A percentile compares a stretch with the other conserved stretches of the same genome.
These are phyloP conservation scores for Melitaea cinxia DNA, from an alignment of 1,140 invertebrate genomes.

Conservation along the genomic window DNA sequence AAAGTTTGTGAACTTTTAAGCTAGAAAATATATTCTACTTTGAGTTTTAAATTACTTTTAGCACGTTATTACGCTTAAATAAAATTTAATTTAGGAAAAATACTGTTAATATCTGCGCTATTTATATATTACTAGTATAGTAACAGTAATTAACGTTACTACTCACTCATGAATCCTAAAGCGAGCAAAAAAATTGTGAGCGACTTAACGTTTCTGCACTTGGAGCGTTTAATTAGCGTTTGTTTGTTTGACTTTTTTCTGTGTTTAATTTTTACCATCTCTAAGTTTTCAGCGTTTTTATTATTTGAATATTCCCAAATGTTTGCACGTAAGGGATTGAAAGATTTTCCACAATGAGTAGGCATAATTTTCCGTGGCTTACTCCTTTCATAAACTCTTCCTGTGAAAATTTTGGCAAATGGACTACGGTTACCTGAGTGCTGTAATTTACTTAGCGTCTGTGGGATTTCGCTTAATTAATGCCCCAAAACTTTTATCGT, in stretches of 20 bases:
- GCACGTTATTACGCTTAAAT: no score
- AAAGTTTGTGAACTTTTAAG: no score
- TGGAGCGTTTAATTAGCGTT: slow-evolving; percentile 27
- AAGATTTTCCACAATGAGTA: slow-evolving; percentile 51
- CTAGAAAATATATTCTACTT: no score
- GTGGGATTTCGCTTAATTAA: slow-evolving; percentile 46
- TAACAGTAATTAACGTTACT: slow-evolving; percentile 5
- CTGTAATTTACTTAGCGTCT: slow-evolving; percentile 53
- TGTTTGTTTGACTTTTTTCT: slow-evolving; percentile 30
- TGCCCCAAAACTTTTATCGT: slow-evolving; percentile 43
- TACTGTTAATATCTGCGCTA: background rate
- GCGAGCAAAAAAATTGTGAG: slow-evolving; percentile 35
- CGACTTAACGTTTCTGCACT: slow-evolving; percentile 38
- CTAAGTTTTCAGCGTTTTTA: slow-evolving; percentile 35
- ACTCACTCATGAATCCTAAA: slow-evolving; percentile 46
- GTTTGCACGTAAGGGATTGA: slow-evolving; percentile 53
- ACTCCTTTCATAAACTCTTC: slow-evolving; percentile 55
- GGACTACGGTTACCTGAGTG: slow-evolving; percentile 48
- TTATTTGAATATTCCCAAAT: slow-evolving; percentile 61
- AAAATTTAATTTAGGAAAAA: background rate
- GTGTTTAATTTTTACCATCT: slow-evolving; percentile 20
- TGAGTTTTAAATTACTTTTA: no score
- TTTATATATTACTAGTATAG: background rate
- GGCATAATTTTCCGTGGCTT: slow-evolving; percentile 50
- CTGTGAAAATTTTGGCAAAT: slow-evolving; percentile 51